Percentiles rank a stretch among this genome's conserved stretches.
Conservation (phyloP, 37 sponge, comb jelly and placozoan genomes). For the Cladorhizidae sp. region DNA sequence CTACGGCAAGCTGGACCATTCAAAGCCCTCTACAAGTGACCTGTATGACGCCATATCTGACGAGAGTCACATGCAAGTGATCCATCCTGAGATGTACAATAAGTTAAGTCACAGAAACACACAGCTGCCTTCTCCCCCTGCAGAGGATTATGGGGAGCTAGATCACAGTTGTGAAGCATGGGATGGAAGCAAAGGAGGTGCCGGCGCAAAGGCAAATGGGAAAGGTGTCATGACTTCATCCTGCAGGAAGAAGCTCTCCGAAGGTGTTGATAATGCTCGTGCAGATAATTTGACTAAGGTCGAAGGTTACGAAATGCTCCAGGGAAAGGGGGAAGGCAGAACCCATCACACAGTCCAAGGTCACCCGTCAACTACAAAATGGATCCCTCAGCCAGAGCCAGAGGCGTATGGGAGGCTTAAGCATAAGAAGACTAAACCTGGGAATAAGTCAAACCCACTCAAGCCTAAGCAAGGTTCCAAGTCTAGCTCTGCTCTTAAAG, state of each 20-base stretch:
- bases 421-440: background rate
- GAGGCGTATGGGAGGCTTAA: slow-evolving; percentile 15
- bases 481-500: background rate
- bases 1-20: slow-evolving; percentile 6
- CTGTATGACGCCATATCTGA: background rate
- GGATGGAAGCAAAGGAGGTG: background rate
- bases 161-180: background rate
- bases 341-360: background rate
- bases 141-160: slow-evolving; percentile 9
- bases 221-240: background rate
- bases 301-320: no score
- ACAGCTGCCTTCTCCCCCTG: background rate
- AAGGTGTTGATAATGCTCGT: no score
- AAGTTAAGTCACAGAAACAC: background rate
- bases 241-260: no score
- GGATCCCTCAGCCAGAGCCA: background rate
- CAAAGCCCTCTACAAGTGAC: background rate
- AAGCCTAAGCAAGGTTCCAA: background rate
- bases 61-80: background rate
- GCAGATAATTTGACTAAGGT: no score
- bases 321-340: background rate
- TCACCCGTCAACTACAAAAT: background rate
- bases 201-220: background rate
- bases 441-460: background rate
- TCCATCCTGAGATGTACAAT: background rate